phyloP scores from a whole-genome alignment of 2,888 invertebrate genomes.

The Sicus ferrugineus region DNA sequence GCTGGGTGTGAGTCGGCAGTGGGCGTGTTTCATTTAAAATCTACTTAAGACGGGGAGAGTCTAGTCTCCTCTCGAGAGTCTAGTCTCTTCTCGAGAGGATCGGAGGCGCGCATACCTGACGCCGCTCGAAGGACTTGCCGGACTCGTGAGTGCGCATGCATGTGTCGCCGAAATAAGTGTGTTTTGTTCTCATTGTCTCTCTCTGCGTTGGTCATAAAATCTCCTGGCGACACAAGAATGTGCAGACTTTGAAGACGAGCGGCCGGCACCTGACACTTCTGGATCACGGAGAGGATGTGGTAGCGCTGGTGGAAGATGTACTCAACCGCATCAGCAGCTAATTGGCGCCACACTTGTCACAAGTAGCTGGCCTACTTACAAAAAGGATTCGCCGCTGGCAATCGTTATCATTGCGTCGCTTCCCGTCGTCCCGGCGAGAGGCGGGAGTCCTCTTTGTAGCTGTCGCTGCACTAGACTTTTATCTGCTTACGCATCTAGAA shows the following conservation, averaged over 20 bases:
- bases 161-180: conserved; percentile 47
- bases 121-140: conserved; percentile 19
- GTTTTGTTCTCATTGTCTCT: background rate
- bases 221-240: background rate
- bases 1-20: conserved; percentile 48
- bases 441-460: conserved; percentile 14
- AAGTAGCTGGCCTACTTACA: too few species aligned
- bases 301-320: background rate
- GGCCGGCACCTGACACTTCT: background rate
- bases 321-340: conserved; percentile 21
- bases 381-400: background rate
- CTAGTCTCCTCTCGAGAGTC: too few species aligned
- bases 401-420: background rate
- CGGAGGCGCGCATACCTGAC: conserved; percentile 30
- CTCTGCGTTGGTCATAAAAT: conserved; percentile 38
- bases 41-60: conserved; percentile 47
- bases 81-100: background rate
- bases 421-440: conserved; percentile 20
- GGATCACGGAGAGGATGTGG: background rate
- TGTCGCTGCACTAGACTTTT: background rate
- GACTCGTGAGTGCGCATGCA: background rate
- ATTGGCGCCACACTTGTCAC: conserved; percentile 35
- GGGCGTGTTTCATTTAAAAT: conserved; percentile 49
- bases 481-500: background rate
- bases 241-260: background rate